Evolutionary conservation across 2,113 vertebrate genomes (phyloP).

Genomic region (Rafetus swinhoei): DNA sequence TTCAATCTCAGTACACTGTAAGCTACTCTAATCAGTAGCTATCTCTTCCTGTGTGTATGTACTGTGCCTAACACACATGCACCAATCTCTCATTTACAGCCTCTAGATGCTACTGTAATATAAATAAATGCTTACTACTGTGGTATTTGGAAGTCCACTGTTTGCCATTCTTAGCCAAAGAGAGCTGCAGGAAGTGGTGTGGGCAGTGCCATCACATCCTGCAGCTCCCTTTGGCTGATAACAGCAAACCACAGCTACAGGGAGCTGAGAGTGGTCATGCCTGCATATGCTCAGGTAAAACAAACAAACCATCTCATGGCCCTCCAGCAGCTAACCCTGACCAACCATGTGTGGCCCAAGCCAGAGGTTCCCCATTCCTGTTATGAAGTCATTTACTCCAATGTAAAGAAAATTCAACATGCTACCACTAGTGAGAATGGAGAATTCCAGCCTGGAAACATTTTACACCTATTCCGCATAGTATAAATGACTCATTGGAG

Average conservation of each 20-base stretch:
- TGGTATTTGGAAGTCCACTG: neutral
- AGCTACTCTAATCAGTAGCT: neutral
- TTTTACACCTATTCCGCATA: neutral
- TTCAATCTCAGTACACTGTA: neutral
- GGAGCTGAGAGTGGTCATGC: no score
- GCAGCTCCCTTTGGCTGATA: no score
- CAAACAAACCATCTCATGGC: no score
- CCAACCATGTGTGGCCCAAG: no score
- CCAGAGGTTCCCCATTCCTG: no score
- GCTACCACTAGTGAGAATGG: neutral
- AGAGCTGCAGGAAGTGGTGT: no score
- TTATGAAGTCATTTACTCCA: no score
- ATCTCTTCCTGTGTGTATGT: neutral
- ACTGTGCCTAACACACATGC: no score
- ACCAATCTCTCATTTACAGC: neutral
- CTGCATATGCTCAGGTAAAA: no score
- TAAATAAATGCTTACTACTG: neutral
- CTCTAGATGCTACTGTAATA: conserved; percentile 3
- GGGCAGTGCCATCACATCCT: no score
- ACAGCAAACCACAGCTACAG: no score
- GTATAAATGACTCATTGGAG: neutral
- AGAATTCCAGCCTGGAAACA: neutral
- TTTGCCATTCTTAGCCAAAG: neutral
- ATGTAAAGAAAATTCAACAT: neutral
- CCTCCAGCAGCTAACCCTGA: no score